Evolutionary conservation across 2,113 vertebrate species (phyloP).

Genomic region (Larimichthys crocea): DNA sequence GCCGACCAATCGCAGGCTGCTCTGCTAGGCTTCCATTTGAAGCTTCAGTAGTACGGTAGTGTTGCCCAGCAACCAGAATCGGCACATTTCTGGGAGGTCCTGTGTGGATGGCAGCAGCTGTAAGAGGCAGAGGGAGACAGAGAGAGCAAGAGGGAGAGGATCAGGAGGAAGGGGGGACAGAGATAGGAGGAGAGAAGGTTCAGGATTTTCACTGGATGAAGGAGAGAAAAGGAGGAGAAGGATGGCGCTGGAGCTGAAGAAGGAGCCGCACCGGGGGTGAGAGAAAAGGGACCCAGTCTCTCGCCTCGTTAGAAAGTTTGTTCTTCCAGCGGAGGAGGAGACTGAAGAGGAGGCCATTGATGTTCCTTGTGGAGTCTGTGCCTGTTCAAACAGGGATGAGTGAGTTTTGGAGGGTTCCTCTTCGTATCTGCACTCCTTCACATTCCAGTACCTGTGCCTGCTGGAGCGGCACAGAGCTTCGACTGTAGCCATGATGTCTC

Average conservation of each 20-base stretch:
- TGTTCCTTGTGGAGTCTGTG: slow-evolving; percentile 23
- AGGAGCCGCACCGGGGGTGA: slow-evolving; percentile 1
- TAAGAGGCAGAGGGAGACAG: slow-evolving; percentile 52
- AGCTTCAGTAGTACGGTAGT: slow-evolving; percentile 82
- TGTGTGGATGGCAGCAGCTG: slow-evolving; percentile 77
- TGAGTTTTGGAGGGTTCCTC: slow-evolving; percentile 44
- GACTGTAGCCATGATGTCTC: slow-evolving; percentile 55
- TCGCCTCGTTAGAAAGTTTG: slow-evolving; percentile 66
- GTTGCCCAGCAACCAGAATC: slow-evolving; percentile 84
- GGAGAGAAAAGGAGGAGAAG: slow-evolving; percentile 29
- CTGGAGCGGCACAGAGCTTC: slow-evolving; percentile 51
- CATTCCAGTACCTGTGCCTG: slow-evolving; percentile 57
- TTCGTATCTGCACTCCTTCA: not conserved
- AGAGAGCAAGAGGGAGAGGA: slow-evolving; percentile 53
- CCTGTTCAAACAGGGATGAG: slow-evolving; percentile 35
- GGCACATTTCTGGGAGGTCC: slow-evolving; percentile 82
- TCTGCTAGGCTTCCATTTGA: slow-evolving; percentile 75
- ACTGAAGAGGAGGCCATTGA: slow-evolving; percentile 22
- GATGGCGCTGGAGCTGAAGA: slow-evolving; percentile 33
- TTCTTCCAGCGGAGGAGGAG: slow-evolving; percentile 34
- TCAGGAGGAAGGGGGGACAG: slow-evolving; percentile 45
- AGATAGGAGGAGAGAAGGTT: slow-evolving; percentile 47
- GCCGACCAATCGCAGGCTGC: slow-evolving; percentile 66
- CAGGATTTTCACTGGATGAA: slow-evolving; percentile 26
- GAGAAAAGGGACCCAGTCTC: slow-evolving; percentile 3